Base-by-base conservation (phyloP, 2,888 invertebrate species). In the Tuberolachnus salignus region DNA sequence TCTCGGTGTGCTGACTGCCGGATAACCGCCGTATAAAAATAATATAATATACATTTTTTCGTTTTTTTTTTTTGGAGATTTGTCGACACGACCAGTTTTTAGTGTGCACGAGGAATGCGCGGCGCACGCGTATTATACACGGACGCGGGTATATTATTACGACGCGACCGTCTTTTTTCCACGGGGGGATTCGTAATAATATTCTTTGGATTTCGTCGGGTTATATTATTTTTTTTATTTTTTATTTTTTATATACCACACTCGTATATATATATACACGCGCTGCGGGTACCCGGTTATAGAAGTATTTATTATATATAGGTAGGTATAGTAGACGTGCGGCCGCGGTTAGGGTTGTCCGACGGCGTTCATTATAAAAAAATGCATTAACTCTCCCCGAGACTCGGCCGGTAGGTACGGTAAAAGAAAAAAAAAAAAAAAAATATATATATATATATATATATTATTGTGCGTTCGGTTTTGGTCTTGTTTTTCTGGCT, bases 291-390 rank as follows among this genome's bases (percentile, higher is more conserved):
- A 14, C 26, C 14, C 14, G n/a, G 21, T 34, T 42, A 59, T 11
- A 44, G 16, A 34, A 3, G 34, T 4, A 4, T 34, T 34, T 34
- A 34, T 16, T 4, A 4, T 34, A 4, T 34, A 34, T 16, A 23
- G 46, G n/a, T 49, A 34, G 16, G 49, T 16, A 59, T 16, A 44
- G 3, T 1, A 21, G 1, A 26, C 16, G 16, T 26, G 59, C 16
- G 0, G 46, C 10, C 19, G 59, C 59, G 26, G 55, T 70, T 55
- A 42, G 10, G 70, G 21, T 34, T 6, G 57, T 23, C 11, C 23
- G 57, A 71, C 11, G 57, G 59, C 11, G 57, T 71, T 46, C 26
- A 19, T 26, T 61, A 61, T 46, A 72, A 51, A 71, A 55, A 70
- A 63, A 63, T 34, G 34, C 11, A 34, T 34, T 34, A 34, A 34